Conservation (phyloP, 2,113 vertebrate genomes). For the Phalacrocorax aristotelis region DNA sequence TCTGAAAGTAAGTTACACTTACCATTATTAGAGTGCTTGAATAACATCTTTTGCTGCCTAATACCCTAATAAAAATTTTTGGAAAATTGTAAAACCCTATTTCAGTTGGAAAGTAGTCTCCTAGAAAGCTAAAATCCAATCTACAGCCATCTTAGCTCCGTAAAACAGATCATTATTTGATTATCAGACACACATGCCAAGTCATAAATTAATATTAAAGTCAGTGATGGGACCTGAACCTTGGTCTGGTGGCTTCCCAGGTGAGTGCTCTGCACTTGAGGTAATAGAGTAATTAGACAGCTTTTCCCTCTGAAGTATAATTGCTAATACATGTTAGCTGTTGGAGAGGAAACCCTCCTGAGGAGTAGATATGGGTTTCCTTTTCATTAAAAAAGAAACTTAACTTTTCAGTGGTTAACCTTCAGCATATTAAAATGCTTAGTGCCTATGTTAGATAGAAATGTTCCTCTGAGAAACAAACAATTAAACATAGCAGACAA, state of each 20-base stretch:
- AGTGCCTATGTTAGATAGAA: conserved; percentile 6
- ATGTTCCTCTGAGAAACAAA: conserved; percentile 36
- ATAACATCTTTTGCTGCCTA: not conserved
- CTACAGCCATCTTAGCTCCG: not conserved
- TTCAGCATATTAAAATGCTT: conserved; percentile 51
- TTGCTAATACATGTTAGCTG: conserved; percentile 59
- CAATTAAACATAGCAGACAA: not conserved
- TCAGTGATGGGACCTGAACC: conserved; percentile 63
- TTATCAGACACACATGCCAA: conserved; percentile 44
- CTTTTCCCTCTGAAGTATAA: conserved; percentile 59
- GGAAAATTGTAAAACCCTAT: not conserved
- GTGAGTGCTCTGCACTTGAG: conserved; percentile 51
- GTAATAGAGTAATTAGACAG: conserved; percentile 69
- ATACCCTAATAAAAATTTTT: not conserved
- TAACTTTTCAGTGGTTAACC: conserved; percentile 55
- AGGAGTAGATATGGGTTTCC: conserved; percentile 32
- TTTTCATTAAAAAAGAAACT: conserved; percentile 62
- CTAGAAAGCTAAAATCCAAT: not conserved
- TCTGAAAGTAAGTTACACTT: not conserved
- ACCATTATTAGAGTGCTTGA: not conserved
- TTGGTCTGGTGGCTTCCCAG: conserved; percentile 64
- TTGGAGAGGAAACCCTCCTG: conserved; percentile 50
- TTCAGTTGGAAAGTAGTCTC: not conserved
- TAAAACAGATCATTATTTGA: conserved; percentile 53
- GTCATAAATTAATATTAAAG: conserved; percentile 67